Conservation (phyloP, 2,113 vertebrate species). For the Corythaeola cristata region DNA sequence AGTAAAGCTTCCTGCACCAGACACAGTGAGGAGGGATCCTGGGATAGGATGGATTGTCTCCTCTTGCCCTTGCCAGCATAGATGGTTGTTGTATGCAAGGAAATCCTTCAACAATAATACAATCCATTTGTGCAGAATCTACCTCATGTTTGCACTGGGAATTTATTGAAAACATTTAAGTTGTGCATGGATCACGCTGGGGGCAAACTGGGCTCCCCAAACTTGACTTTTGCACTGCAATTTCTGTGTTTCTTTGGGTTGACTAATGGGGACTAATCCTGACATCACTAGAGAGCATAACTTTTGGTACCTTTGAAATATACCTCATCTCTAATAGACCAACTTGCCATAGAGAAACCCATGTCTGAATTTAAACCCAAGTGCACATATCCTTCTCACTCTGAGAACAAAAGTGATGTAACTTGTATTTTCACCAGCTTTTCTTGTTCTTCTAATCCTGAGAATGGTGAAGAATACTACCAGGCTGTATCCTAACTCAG, state of each 20-base stretch:
- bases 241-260: background rate
- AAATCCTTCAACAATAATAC: background rate
- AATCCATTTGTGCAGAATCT: background rate
- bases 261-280: background rate
- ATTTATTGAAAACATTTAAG: background rate
- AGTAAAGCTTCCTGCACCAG: background rate
- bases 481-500: background rate
- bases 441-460: background rate
- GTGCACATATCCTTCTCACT: background rate
- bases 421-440: background rate
- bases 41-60: background rate
- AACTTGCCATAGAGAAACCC: background rate
- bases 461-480: background rate
- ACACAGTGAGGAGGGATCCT: background rate
- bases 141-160: background rate
- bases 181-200: background rate
- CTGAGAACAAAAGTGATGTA: fast-evolving
- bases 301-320: background rate
- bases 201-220: background rate
- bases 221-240: background rate
- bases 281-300: background rate
- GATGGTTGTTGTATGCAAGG: background rate
- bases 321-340: background rate
- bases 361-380: background rate
- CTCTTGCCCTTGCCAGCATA: background rate